Base-by-base conservation (phyloP, 2,797 vertebrate species). In the Nannoperca australis region DNA sequence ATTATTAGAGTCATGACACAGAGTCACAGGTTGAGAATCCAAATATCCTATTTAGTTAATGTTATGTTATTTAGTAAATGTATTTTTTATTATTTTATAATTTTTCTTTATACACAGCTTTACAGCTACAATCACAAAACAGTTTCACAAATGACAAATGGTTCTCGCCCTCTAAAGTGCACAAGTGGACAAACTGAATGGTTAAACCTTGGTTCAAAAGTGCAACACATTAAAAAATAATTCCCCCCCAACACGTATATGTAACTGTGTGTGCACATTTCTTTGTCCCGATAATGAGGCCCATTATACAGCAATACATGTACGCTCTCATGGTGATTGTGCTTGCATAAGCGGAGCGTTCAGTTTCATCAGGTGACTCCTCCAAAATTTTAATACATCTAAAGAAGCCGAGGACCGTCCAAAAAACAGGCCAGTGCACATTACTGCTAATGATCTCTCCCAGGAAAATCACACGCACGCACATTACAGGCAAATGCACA, bases 381-480 rank as follows among this genome's bases (percentile, higher is more conserved):
- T 89, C 62, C 71, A 73, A 89, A 89, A 89, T 89, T 83, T 87
- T 56, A 90, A 86, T 78, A 82, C 68, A 73, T 84, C 63, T 70
- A 73, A 82, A 87, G 81, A 54, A 78, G 76, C 55, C 3, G 68
- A 82, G 85, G 84, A 81, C 17, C 2, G 70, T 69, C 63, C 38
- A 44, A 70, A 68, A 89, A 92, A 78, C 73, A 84, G 85, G 74
- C 84, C 83, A 69, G 64, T 51, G 79, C 82, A 80, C 78, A 79
- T 83, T 83, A 72, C 64, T 38, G 80, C 81, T 83, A 90, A 89
- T 89, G 87, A 89, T 88, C 76, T 75, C 55, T 24, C 79, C 55
- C 80, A 65, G 82, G 70, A 60, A 72, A 81, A 74, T 38, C 60
- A 70, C 66, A 59, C 72, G 68, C 47, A 53, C 51, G 55, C 49